phyloP scores from a whole-genome alignment of 2,797 vertebrate genomes.

The Xenopus petersii region DNA sequence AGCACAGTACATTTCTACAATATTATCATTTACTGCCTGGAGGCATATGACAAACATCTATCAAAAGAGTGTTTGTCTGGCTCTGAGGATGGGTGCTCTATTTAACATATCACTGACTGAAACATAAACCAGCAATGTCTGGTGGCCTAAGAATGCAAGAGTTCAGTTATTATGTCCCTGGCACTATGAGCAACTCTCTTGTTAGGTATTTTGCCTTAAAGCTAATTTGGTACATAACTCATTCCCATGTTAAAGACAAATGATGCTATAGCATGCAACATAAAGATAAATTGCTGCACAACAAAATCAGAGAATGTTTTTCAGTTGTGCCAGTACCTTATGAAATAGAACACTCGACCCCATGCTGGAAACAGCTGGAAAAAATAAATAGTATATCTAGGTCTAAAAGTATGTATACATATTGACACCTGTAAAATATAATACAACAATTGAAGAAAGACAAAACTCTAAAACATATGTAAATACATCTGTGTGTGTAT shows the following conservation, averaged over 20 bases:
- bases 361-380: too few relatives aligned
- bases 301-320: not conserved
- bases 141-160: slow-evolving; percentile 42
- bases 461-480: too few relatives aligned
- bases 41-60: slow-evolving; percentile 49
- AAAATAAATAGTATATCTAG: too few relatives aligned
- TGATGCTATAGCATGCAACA: slow-evolving; percentile 18
- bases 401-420: too few relatives aligned
- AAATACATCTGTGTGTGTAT: too few relatives aligned
- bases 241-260: slow-evolving; percentile 32
- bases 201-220: slow-evolving; percentile 46
- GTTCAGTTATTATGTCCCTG: slow-evolving; percentile 34
- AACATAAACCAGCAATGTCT: slow-evolving; percentile 50
- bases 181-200: slow-evolving; percentile 33
- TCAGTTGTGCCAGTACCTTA: too few relatives aligned
- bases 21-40: slow-evolving; percentile 50
- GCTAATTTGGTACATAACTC: slow-evolving; percentile 34
- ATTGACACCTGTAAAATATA: too few relatives aligned
- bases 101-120: slow-evolving; percentile 48
- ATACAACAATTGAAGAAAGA: too few relatives aligned
- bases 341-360: too few relatives aligned
- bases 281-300: not conserved
- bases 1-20: slow-evolving; percentile 49
- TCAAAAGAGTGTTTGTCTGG: slow-evolving; percentile 49
- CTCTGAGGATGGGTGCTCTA: slow-evolving; percentile 44